phyloP scores from a whole-genome alignment of 1,140 invertebrate genomes.

The Agrypnia vestita region DNA sequence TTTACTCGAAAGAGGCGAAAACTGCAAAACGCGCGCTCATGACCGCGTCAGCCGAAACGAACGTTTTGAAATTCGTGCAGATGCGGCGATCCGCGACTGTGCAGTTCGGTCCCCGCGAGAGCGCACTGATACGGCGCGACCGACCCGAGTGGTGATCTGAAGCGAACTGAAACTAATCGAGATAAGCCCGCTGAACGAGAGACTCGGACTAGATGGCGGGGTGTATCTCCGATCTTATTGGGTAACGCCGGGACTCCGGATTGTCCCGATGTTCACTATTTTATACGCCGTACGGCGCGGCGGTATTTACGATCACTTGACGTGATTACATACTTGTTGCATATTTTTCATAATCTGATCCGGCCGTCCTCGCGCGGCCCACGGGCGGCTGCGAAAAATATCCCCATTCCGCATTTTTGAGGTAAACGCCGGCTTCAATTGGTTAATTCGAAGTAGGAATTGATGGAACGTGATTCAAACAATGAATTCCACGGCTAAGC shows the following conservation, averaged over 20 bases:
- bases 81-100: not conserved
- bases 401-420: conserved; percentile 32
- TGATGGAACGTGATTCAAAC: conserved; percentile 15
- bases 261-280: conserved; percentile 15
- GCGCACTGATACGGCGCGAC: not conserved
- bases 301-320: conserved; percentile 25
- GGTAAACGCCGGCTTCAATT: conserved; percentile 36
- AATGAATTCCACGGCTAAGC: too few relatives aligned
- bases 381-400: conserved; percentile 19
- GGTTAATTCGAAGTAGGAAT: conserved; percentile 16
- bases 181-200: not conserved
- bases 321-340: conserved; percentile 36
- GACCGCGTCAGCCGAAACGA: conserved; percentile 21
- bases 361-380: conserved; percentile 16
- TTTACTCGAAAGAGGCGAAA: conserved; percentile 23
- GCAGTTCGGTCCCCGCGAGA: not conserved
- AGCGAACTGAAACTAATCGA: conserved; percentile 13
- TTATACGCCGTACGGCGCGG: not conserved
- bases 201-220: conserved; percentile 1
- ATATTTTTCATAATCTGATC: conserved; percentile 25
- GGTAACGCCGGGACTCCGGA: not conserved
- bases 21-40: conserved; percentile 19
- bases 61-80: not conserved
- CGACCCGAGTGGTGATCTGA: not conserved
- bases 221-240: not conserved